phyloP scores from a whole-genome alignment of 2,888 invertebrate genomes.

The Galerucella nymphaeae region DNA sequence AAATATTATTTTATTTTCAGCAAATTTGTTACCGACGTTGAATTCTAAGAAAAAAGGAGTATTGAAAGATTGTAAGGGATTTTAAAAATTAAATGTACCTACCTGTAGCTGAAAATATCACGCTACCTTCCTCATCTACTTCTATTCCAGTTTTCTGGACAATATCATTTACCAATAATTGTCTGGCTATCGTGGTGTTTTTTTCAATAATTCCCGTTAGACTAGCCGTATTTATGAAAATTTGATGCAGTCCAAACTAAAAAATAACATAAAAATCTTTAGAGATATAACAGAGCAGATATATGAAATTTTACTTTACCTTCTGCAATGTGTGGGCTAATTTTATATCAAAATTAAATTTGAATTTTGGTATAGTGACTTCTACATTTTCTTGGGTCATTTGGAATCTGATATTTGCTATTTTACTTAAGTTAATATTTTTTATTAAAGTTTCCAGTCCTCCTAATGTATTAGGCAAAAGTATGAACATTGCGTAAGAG shows the following conservation, averaged over 20 bases:
- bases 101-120: slow-evolving; percentile 79
- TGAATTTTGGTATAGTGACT: slow-evolving; percentile 79
- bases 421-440: slow-evolving; percentile 68
- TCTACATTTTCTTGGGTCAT: slow-evolving; percentile 72
- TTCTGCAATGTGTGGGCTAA: slow-evolving; percentile 71
- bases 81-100: slow-evolving; percentile 35
- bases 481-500: slow-evolving; percentile 78
- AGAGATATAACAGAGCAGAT: not conserved
- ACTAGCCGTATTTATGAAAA: slow-evolving; percentile 78
- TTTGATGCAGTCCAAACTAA: slow-evolving; percentile 77
- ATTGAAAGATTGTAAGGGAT: not conserved
- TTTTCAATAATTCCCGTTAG: slow-evolving; percentile 76
- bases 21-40: slow-evolving; percentile 79
- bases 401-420: slow-evolving; percentile 70
- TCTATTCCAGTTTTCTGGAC: slow-evolving; percentile 82
- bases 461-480: slow-evolving; percentile 74
- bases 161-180: slow-evolving; percentile 74
- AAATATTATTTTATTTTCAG: slow-evolving; percentile 71
- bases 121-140: slow-evolving; percentile 80
- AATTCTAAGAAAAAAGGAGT: slow-evolving; percentile 66
- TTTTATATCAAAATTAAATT: slow-evolving; percentile 76
- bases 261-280: slow-evolving; percentile 36
- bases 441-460: slow-evolving; percentile 72
- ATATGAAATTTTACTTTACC: no score
- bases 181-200: slow-evolving; percentile 59